These are phyloP conservation scores for Acleris emargana DNA, from an alignment of 2,888 invertebrate species.

Conservation along the genomic window DNA sequence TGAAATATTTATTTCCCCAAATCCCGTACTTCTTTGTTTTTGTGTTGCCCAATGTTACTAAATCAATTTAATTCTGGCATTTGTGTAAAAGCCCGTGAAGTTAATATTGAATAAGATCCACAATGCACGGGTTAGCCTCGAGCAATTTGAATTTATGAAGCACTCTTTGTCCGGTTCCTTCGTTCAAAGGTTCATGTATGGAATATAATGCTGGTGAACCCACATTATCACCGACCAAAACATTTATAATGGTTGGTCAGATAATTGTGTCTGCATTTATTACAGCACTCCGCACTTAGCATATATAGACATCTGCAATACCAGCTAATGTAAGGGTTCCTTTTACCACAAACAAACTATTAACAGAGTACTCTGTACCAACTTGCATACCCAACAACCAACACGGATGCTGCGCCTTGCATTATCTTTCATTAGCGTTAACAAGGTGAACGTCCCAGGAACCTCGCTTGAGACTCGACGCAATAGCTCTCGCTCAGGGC, in stretches of 20 bases:
- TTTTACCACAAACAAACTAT: constrained; percentile 3
- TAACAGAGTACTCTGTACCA: constrained; percentile 3
- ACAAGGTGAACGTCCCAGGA: constrained; percentile 27
- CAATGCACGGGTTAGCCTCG: constrained; percentile 1
- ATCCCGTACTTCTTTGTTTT: constrained; percentile 36
- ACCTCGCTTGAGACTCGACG: constrained; percentile 17
- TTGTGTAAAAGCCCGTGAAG: constrained; percentile 24
- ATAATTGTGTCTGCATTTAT: too few species aligned
- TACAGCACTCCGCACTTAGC: not conserved
- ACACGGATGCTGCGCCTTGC: constrained; percentile 23
- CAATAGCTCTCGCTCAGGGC: constrained; percentile 10
- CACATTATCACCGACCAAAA: too few species aligned
- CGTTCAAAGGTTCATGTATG: too few species aligned
- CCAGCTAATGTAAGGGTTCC: not conserved
- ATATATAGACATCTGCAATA: not conserved
- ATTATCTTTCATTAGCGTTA: constrained; percentile 36
- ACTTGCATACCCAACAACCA: not conserved
- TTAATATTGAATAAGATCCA: constrained; percentile 29
- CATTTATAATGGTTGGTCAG: too few species aligned
- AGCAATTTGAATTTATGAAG: not conserved
- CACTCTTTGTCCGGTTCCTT: too few species aligned
- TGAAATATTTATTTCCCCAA: constrained; percentile 42
- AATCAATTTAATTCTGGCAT: constrained; percentile 34
- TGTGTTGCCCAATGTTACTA: constrained; percentile 30
- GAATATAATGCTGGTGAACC: too few species aligned